These are phyloP conservation scores for Campylomormyrus numenius DNA, from an alignment of 2,113 vertebrate species.

Conservation along the genomic window DNA sequence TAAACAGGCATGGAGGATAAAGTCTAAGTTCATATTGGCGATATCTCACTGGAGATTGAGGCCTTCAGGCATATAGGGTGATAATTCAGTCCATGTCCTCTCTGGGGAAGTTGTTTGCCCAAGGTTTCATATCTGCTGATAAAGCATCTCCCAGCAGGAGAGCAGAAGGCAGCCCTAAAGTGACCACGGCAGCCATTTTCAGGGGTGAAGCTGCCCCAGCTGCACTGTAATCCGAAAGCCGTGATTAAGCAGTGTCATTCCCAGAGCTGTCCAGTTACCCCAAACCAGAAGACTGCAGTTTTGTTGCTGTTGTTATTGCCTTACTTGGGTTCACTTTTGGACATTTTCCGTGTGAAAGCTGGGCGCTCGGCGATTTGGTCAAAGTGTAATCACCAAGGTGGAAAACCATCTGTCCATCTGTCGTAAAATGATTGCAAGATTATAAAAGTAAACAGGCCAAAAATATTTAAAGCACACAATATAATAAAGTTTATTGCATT, in stretches of 20 bases:
- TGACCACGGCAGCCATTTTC: not conserved
- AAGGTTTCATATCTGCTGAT: not conserved
- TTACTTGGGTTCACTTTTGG: not conserved
- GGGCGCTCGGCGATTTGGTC: not conserved
- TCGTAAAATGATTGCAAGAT: not conserved
- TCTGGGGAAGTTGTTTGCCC: not conserved
- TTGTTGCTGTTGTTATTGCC: not conserved
- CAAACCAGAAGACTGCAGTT: not conserved
- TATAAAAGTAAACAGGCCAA: not conserved
- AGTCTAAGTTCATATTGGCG: not conserved
- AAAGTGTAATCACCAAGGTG: not conserved
- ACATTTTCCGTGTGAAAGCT: not conserved
- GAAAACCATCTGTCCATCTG: not conserved
- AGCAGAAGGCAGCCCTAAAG: not conserved
- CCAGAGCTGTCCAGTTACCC: not conserved
- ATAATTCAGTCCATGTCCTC: not conserved
- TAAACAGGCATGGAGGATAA: conserved; percentile 4
- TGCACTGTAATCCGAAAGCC: not conserved
- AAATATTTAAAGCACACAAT: not conserved
- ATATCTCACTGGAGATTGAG: not conserved
- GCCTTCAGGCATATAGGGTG: not conserved
- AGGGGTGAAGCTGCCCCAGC: not conserved
- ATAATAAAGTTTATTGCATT: not conserved
- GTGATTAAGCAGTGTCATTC: not conserved
- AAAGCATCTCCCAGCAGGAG: not conserved